Percentiles rank a stretch among this genome's conserved stretches.
Conservation (phyloP, 2,113 vertebrate genomes). For the Phyllopteryx taeniolatus region DNA sequence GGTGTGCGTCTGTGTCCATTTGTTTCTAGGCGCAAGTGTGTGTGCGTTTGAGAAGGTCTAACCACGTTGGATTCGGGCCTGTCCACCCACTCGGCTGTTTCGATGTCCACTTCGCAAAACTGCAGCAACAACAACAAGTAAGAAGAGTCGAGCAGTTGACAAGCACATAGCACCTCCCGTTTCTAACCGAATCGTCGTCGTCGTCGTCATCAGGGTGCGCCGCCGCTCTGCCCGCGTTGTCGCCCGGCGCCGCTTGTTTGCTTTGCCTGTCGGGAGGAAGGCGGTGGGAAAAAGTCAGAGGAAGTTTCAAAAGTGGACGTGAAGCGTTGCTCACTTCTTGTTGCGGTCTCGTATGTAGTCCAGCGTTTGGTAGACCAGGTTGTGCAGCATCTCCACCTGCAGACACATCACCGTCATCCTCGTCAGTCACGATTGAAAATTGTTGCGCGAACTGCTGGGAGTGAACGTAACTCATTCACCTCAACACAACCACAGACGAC, state of each 20-base stretch:
- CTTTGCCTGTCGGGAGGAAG: conserved; percentile 44
- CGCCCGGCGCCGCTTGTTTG: conserved; percentile 60
- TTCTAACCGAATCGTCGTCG: conserved; percentile 63
- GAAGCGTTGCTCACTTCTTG: conserved; percentile 74
- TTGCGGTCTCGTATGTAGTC: conserved; percentile 86
- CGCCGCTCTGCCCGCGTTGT: neutral
- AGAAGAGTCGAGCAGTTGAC: neutral
- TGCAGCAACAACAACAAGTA: conserved; percentile 26
- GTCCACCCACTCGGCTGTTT: conserved; percentile 46
- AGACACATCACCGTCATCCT: neutral
- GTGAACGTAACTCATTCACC: too few relatives aligned
- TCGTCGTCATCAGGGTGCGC: neutral
- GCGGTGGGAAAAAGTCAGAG: neutral
- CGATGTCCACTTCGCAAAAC: conserved; percentile 76
- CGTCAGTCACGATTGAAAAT: too few relatives aligned
- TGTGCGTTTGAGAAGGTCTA: conserved; percentile 4
- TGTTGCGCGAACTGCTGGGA: too few relatives aligned
- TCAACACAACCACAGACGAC: too few relatives aligned
- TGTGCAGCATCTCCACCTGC: conserved; percentile 92
- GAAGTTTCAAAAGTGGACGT: neutral
- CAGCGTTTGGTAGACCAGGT: conserved; percentile 85
- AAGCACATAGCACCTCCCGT: neutral
- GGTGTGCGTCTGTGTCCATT: neutral
- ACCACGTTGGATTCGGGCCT: conserved; percentile 16
- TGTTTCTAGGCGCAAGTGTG: too few relatives aligned